A percentile compares a stretch with the other conserved stretches of the same genome.
These are phyloP conservation scores for Xestia ashworthii DNA, from an alignment of 2,888 invertebrate species.

Conservation along the genomic window DNA sequence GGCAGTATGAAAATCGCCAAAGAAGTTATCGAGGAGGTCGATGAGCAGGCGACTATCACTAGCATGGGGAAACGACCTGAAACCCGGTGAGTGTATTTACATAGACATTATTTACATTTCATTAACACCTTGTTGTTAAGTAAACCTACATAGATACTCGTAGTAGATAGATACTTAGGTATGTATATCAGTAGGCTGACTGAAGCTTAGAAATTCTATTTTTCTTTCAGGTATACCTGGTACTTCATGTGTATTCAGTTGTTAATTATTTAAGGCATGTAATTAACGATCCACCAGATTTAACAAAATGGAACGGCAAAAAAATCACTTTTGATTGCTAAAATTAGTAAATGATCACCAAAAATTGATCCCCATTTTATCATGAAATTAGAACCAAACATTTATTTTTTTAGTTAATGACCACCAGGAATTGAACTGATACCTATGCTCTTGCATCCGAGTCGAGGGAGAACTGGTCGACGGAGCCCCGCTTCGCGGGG, in stretches of 20 bases:
- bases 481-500: too few relatives aligned
- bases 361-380: too few relatives aligned
- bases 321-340: too few relatives aligned
- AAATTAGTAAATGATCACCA: too few relatives aligned
- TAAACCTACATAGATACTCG: neutral
- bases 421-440: too few relatives aligned
- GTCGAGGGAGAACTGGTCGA: too few relatives aligned
- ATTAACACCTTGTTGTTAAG: conserved; percentile 4
- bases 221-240: neutral
- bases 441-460: too few relatives aligned
- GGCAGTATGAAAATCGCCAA: conserved; percentile 93
- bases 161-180: too few relatives aligned
- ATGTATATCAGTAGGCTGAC: neutral
- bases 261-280: neutral
- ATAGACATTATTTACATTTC: conserved; percentile 13
- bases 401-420: too few relatives aligned
- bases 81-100: conserved; percentile 78
- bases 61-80: conserved; percentile 91
- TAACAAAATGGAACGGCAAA: too few relatives aligned
- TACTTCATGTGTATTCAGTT: neutral
- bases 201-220: neutral
- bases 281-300: too few relatives aligned
- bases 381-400: too few relatives aligned
- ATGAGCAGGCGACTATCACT: conserved; percentile 95
- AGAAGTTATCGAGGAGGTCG: conserved; percentile 94